Percentiles rank a stretch among this genome's conserved stretches.
These are phyloP conservation scores for Drosophila barbarae DNA, from an alignment of 2,888 invertebrate genomes.

Conservation along the genomic window DNA sequence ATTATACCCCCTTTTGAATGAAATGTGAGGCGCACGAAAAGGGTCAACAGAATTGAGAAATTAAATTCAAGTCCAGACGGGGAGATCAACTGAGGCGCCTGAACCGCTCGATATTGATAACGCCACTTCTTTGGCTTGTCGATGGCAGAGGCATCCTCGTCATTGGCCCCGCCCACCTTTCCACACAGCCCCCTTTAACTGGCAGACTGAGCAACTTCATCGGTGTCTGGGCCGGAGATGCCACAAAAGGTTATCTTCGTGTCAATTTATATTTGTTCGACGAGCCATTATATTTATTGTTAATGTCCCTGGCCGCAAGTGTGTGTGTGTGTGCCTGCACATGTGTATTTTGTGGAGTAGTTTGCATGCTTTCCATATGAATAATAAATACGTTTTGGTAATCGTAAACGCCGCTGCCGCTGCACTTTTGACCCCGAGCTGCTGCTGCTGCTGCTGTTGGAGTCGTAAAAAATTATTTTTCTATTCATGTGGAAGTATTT, in stretches of 20 bases:
- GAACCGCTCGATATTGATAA: constrained; percentile 32
- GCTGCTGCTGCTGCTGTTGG: constrained; percentile 34
- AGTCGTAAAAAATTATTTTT: constrained; percentile 44
- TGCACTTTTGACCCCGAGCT: constrained; percentile 67
- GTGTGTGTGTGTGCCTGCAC: constrained; percentile 9
- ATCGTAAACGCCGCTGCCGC: constrained; percentile 65
- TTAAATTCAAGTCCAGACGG: constrained; percentile 39
- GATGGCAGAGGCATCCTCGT: constrained; percentile 26
- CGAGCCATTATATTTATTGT: constrained; percentile 71
- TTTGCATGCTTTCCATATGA: constrained; percentile 73
- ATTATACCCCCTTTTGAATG: constrained; percentile 2
- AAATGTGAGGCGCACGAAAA: constrained; percentile 1
- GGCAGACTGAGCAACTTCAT: constrained; percentile 35
- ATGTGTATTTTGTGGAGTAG: constrained; percentile 47
- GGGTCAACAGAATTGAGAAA: constrained; percentile 37
- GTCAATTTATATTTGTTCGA: constrained; percentile 73
- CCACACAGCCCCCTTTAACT: background rate
- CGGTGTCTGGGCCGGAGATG: constrained; percentile 49
- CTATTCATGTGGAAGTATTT: constrained; percentile 48
- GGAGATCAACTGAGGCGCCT: constrained; percentile 16
- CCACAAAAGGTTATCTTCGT: constrained; percentile 68
- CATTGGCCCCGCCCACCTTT: constrained; percentile 12
- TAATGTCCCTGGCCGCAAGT: constrained; percentile 35
- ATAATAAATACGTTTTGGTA: constrained; percentile 69
- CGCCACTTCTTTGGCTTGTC: constrained; percentile 37